Conservation (phyloP, 1,140 invertebrate species). For the Zaprionus nigranus region DNA sequence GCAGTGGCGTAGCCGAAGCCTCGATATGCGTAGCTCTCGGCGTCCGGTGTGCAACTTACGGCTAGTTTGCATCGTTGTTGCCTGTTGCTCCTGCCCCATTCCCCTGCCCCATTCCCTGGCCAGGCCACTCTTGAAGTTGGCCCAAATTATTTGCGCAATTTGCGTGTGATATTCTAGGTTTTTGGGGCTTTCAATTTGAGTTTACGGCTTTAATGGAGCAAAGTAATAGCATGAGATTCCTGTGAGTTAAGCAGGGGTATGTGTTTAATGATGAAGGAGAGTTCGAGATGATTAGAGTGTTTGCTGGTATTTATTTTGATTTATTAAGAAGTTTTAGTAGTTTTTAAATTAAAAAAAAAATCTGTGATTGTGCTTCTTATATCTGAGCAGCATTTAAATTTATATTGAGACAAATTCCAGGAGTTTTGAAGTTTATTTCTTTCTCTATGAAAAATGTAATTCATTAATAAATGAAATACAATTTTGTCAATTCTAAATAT, state of each 20-base stretch:
- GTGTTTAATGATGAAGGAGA: not conserved
- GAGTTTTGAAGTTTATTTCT: too few relatives aligned
- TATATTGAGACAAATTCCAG: too few relatives aligned
- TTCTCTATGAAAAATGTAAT: too few relatives aligned
- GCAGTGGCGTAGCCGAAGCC: constrained; percentile 6
- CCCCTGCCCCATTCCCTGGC: not conserved
- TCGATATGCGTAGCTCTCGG: constrained; percentile 17
- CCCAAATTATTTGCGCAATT: constrained; percentile 57
- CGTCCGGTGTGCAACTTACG: constrained; percentile 42
- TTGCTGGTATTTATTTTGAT: too few relatives aligned
- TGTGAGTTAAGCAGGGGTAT: not conserved
- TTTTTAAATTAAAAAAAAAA: not conserved
- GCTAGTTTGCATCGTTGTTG: constrained; percentile 47
- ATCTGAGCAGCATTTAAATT: too few relatives aligned
- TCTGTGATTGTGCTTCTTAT: not conserved
- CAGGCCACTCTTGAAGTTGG: constrained; percentile 38
- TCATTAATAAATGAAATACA: too few relatives aligned
- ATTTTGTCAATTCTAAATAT: too few relatives aligned
- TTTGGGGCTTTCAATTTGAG: constrained; percentile 28
- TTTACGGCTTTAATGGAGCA: constrained; percentile 37
- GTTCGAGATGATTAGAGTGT: not conserved
- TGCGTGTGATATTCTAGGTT: constrained; percentile 75
- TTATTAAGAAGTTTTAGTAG: too few relatives aligned
- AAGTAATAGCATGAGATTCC: not conserved
- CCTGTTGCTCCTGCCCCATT: not conserved